These are phyloP conservation scores for Falco novaeseelandiae DNA, from an alignment of 2,797 vertebrate genomes.

Conservation along the genomic window DNA sequence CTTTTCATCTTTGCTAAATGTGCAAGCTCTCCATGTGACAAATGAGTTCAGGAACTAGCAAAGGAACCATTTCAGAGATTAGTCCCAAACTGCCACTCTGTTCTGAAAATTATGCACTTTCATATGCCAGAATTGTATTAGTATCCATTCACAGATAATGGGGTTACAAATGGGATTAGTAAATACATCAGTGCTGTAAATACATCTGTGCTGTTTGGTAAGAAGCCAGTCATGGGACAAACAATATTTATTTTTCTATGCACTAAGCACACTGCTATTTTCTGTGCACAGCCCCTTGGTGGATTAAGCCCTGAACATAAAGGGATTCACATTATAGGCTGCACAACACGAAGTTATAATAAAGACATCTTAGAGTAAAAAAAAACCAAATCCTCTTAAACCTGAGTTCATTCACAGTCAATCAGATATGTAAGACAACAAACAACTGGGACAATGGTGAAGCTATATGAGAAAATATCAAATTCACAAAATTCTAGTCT, in stretches of 20 bases:
- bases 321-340: not conserved
- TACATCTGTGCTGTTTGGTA: fast-evolving
- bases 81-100: not conserved
- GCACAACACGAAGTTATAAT: not conserved
- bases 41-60: not conserved
- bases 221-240: not conserved
- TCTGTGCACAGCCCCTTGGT: not conserved
- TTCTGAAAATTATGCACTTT: not conserved
- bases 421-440: not conserved
- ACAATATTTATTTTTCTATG: not conserved
- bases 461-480: not conserved
- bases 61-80: not conserved
- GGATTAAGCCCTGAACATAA: not conserved
- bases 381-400: not conserved
- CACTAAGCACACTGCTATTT: not conserved
- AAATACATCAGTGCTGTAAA: not conserved
- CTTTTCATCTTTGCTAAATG: not conserved
- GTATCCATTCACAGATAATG: not conserved
- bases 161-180: not conserved
- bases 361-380: not conserved
- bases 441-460: not conserved
- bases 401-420: not conserved
- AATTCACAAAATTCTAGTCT: not conserved
- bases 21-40: not conserved
- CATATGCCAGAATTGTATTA: not conserved